Evolutionary conservation across 30 jellyfish, hydroid and myxozoan genomes (phyloP).

Genomic region (Cassiopea andromeda): DNA sequence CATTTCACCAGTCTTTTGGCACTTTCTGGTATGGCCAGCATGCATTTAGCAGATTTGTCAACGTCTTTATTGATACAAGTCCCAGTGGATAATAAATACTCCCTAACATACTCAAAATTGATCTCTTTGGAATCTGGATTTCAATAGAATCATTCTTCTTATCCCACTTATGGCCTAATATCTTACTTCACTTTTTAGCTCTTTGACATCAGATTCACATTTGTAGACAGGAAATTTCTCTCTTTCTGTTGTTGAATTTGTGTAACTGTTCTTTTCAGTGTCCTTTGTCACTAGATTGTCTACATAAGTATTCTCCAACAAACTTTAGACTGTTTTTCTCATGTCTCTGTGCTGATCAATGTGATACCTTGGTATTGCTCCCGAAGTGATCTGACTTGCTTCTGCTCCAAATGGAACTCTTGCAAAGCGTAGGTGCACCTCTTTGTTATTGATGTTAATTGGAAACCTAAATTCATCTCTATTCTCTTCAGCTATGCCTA

Average conservation of each 20-base stretch:
- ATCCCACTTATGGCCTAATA: not conserved
- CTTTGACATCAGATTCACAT: slow-evolving; percentile 51
- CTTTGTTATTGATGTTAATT: slow-evolving; percentile 38
- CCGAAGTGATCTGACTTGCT: slow-evolving; percentile 60
- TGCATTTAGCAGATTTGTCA: no score
- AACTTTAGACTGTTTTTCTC: slow-evolving; percentile 15
- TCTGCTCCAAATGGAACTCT: slow-evolving; percentile 68
- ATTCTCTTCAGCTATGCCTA: slow-evolving; percentile 39
- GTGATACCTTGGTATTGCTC: slow-evolving; percentile 51
- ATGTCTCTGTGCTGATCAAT: slow-evolving; percentile 39
- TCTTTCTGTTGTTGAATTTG: slow-evolving; percentile 23
- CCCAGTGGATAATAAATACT: slow-evolving; percentile 5
- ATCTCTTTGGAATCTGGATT: slow-evolving; percentile 35
- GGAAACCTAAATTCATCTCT: slow-evolving; percentile 54
- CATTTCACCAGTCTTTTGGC: no score
- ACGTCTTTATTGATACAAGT: no score
- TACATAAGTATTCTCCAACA: slow-evolving; percentile 45
- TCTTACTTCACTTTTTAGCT: slow-evolving; percentile 47
- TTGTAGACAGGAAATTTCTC: slow-evolving; percentile 63
- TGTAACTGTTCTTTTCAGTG: not conserved
- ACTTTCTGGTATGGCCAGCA: no score
- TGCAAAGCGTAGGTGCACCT: slow-evolving; percentile 63
- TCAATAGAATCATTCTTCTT: slow-evolving; percentile 22
- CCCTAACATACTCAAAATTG: slow-evolving; percentile 30
- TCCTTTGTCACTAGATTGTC: slow-evolving; percentile 49